Conservation (phyloP, 2,113 vertebrate species). For the Crocuta crocuta region DNA sequence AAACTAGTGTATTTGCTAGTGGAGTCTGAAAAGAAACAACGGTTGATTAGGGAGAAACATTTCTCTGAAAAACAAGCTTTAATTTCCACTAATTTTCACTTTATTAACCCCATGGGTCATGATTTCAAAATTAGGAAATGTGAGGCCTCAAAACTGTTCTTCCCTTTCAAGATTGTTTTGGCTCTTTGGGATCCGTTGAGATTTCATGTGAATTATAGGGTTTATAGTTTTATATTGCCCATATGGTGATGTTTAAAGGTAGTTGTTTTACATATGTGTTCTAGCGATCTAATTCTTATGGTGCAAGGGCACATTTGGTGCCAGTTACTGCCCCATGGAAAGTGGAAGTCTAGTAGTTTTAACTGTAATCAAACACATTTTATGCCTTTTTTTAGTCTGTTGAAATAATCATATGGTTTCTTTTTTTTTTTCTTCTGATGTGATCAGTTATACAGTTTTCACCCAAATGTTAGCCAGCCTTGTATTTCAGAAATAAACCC, state of each 20-base stretch:
- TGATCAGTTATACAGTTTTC: neutral
- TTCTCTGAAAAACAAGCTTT: neutral
- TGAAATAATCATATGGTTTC: neutral
- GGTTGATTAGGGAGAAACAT: neutral
- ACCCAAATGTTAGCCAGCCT: neutral
- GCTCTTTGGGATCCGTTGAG: neutral
- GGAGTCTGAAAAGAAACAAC: neutral
- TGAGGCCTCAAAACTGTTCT: neutral
- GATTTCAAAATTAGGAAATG: neutral
- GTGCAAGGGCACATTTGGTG: neutral
- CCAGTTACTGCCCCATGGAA: neutral
- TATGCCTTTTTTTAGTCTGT: neutral
- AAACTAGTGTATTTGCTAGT: neutral
- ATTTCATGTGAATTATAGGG: neutral
- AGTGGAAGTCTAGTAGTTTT: neutral
- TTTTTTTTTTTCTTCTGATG: neutral
- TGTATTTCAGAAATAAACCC: neutral
- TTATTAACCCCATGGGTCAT: neutral
- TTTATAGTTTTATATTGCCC: neutral
- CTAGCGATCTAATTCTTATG: neutral
- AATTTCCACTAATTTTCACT: neutral
- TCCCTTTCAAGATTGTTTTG: neutral
- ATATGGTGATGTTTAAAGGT: neutral
- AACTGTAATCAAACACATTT: neutral
- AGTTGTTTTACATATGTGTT: neutral